These are phyloP conservation scores for Protophormia terraenovae DNA, from an alignment of 2,888 invertebrate genomes.

Conservation along the genomic window DNA sequence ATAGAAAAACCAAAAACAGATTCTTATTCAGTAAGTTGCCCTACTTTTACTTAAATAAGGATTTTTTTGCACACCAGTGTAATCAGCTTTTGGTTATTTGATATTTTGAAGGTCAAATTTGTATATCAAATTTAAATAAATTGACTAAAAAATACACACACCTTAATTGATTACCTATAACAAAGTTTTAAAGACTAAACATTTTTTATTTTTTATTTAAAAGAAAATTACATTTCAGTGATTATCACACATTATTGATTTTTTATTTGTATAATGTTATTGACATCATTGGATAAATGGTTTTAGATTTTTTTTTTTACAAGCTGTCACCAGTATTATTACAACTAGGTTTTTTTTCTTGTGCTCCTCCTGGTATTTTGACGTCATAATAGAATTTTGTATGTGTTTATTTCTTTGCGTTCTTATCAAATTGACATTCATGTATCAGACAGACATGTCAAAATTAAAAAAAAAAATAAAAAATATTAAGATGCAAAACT, in stretches of 20 bases:
- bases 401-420: neutral
- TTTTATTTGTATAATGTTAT: constrained; percentile 24
- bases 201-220: neutral
- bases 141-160: too few relatives aligned
- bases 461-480: too few relatives aligned
- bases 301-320: constrained; percentile 9
- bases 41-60: too few relatives aligned
- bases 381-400: neutral
- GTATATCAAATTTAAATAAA: too few relatives aligned
- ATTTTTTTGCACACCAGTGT: too few relatives aligned
- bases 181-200: neutral
- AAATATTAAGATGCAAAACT: neutral
- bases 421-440: constrained; percentile 32
- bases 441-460: neutral
- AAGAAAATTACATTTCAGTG: neutral
- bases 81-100: too few relatives aligned
- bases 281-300: constrained; percentile 41
- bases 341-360: neutral
- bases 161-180: neutral
- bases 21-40: too few relatives aligned
- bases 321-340: neutral
- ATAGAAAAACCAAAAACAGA: too few relatives aligned
- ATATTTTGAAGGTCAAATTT: too few relatives aligned
- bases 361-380: neutral
- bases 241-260: constrained; percentile 32